phyloP scores from a whole-genome alignment of 2,888 invertebrate species.

The Unio delphinus region DNA sequence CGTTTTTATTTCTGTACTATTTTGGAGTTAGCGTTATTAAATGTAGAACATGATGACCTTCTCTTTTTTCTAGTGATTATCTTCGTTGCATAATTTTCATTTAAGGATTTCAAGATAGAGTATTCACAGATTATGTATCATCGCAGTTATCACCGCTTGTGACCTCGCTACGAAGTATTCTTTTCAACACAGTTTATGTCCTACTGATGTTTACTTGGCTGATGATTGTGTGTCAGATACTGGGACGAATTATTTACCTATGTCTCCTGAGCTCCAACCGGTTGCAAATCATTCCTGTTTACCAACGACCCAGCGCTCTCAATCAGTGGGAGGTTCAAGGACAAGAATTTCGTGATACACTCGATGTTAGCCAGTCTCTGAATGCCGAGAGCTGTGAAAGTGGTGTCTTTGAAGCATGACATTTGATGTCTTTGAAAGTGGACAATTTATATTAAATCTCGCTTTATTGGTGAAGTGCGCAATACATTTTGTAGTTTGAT shows the following conservation, averaged over 20 bases:
- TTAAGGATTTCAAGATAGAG: background rate
- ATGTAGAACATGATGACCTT: too few relatives aligned
- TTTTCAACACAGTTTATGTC: conserved; percentile 46
- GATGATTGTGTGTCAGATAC: conserved; percentile 53
- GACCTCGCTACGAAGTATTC: conserved; percentile 37
- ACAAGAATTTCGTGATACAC: conserved; percentile 22
- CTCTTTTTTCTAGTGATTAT: too few relatives aligned
- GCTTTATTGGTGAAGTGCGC: too few relatives aligned
- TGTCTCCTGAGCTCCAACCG: conserved; percentile 50
- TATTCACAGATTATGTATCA: conserved; percentile 33
- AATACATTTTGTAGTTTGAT: too few relatives aligned
- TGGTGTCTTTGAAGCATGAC: conserved; percentile 47
- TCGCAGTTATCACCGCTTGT: conserved; percentile 54
- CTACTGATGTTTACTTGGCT: conserved; percentile 43
- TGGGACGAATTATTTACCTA: conserved; percentile 47
- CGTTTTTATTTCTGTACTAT: too few relatives aligned
- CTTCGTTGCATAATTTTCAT: too few relatives aligned
- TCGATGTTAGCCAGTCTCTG: conserved; percentile 57
- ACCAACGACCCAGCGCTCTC: conserved; percentile 22
- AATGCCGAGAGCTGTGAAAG: conserved; percentile 62
- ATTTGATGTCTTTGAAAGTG: too few relatives aligned
- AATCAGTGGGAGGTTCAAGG: conserved; percentile 21
- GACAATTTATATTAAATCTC: too few relatives aligned
- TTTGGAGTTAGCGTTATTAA: too few relatives aligned
- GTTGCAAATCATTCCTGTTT: conserved; percentile 34